phyloP scores from a whole-genome alignment of 2,888 invertebrate genomes.

The Zonitis immaculata region DNA sequence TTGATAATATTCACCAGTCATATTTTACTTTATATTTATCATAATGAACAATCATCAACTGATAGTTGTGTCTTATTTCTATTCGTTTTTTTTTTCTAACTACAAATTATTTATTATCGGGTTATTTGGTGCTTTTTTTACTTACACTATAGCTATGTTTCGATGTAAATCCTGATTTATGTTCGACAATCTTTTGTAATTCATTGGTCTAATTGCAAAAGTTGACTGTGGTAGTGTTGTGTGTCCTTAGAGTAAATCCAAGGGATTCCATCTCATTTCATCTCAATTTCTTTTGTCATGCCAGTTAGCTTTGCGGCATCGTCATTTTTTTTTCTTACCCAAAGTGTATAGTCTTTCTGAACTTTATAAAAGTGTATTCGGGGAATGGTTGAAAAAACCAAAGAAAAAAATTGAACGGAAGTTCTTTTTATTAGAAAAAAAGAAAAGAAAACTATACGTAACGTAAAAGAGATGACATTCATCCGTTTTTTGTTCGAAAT shows the following conservation, averaged over 20 bases:
- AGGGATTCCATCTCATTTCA: conserved; percentile 42
- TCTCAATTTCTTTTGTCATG: conserved; percentile 38
- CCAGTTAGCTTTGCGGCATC: neutral
- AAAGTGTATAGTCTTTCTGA: neutral
- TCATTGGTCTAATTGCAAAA: conserved; percentile 44
- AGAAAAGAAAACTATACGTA: too few species aligned
- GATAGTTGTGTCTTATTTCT: too few species aligned
- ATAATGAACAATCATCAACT: too few species aligned
- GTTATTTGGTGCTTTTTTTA: too few species aligned
- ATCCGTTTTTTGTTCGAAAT: too few species aligned
- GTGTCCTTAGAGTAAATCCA: conserved; percentile 36
- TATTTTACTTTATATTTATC: too few species aligned
- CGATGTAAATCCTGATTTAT: conserved; percentile 34
- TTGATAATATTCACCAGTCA: conserved; percentile 23
- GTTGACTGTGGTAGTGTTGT: conserved; percentile 30
- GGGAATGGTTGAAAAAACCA: neutral
- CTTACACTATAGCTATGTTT: neutral
- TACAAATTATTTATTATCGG: too few species aligned
- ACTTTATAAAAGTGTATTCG: neutral
- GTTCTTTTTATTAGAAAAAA: too few species aligned
- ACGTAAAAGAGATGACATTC: too few species aligned
- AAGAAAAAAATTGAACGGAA: too few species aligned
- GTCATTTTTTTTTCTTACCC: neutral
- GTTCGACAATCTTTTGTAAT: conserved; percentile 35
- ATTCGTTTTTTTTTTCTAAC: too few species aligned